Percentiles rank a stretch among this genome's conserved stretches.
These are phyloP conservation scores for Drosophila putrida DNA, from an alignment of 2,888 invertebrate species.

Conservation along the genomic window DNA sequence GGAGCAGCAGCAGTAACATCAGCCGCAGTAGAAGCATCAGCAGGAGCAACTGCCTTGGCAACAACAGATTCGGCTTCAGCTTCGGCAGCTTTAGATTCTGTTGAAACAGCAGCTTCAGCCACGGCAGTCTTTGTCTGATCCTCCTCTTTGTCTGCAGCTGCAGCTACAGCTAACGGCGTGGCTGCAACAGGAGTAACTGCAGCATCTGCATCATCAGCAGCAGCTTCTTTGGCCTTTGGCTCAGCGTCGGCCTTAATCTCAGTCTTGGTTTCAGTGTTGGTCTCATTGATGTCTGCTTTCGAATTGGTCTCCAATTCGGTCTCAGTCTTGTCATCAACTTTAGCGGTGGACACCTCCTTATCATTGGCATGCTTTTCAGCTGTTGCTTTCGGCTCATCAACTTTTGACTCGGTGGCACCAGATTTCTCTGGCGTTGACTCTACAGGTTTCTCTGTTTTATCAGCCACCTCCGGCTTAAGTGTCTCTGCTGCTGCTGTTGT, in stretches of 20 bases:
- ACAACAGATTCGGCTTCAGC: neutral
- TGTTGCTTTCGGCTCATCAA: constrained; percentile 6
- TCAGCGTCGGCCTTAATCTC: constrained; percentile 29
- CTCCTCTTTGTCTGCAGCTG: constrained; percentile 22
- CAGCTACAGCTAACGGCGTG: constrained; percentile 22
- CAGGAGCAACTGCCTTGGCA: neutral
- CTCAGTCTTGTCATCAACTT: constrained; percentile 41
- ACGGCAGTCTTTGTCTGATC: constrained; percentile 23
- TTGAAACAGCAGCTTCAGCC: constrained; percentile 3
- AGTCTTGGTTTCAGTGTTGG: constrained; percentile 64
- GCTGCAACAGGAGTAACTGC: constrained; percentile 13
- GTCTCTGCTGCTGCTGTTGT: neutral
- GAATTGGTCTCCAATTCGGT: constrained; percentile 29
- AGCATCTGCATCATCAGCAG: neutral
- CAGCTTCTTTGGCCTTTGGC: constrained; percentile 11
- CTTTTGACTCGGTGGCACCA: constrained; percentile 10
- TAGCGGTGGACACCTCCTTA: constrained; percentile 12
- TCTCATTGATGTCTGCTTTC: constrained; percentile 15
- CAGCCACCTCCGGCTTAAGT: constrained; percentile 24
- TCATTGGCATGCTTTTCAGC: constrained; percentile 9
- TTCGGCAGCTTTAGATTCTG: constrained; percentile 7
- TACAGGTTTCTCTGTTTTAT: constrained; percentile 21
- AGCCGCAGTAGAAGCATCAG: constrained; percentile 8
- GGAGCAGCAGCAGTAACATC: neutral
- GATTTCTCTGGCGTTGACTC: constrained; percentile 26